A percentile compares a stretch with the other conserved stretches of the same genome.
These are phyloP conservation scores for Chamaea fasciata DNA, from an alignment of 2,113 vertebrate species.

Conservation along the genomic window DNA sequence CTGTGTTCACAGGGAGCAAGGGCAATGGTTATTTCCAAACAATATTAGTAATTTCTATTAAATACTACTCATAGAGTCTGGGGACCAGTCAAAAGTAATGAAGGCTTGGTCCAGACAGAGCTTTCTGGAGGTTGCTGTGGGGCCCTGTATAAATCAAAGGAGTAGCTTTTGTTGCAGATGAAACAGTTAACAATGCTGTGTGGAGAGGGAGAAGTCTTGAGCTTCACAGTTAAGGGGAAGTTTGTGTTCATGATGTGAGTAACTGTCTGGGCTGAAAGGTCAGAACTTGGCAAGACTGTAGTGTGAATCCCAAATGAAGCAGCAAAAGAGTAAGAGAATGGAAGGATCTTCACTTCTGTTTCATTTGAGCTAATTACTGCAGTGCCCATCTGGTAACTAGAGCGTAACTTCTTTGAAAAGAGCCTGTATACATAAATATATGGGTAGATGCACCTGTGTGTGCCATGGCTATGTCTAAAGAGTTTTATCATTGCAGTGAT, in stretches of 20 bases:
- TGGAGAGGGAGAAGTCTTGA: neutral
- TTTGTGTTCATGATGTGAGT: neutral
- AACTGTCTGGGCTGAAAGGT: conserved; percentile 3
- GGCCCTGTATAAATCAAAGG: neutral
- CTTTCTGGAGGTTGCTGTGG: neutral
- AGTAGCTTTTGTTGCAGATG: neutral
- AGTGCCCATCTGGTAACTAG: neutral
- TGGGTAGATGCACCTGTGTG: neutral
- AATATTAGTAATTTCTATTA: neutral
- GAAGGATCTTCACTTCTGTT: neutral
- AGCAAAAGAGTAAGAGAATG: neutral
- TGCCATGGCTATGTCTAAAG: neutral
- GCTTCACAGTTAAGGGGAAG: neutral
- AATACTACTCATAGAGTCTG: neutral
- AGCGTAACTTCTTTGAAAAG: neutral
- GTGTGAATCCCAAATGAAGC: neutral
- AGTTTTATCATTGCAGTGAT: neutral
- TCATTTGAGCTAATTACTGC: neutral
- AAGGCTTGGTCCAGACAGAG: neutral
- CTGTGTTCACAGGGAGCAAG: neutral
- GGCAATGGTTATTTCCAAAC: neutral
- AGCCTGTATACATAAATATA: rapidly evolving
- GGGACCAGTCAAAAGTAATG: neutral
- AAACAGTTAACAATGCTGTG: neutral
- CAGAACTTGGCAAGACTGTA: neutral